Evolutionary conservation across 2,113 vertebrate genomes (phyloP), one percentile per base, ranked within the genome.

Genomic region (Prinia subflava): DNA sequence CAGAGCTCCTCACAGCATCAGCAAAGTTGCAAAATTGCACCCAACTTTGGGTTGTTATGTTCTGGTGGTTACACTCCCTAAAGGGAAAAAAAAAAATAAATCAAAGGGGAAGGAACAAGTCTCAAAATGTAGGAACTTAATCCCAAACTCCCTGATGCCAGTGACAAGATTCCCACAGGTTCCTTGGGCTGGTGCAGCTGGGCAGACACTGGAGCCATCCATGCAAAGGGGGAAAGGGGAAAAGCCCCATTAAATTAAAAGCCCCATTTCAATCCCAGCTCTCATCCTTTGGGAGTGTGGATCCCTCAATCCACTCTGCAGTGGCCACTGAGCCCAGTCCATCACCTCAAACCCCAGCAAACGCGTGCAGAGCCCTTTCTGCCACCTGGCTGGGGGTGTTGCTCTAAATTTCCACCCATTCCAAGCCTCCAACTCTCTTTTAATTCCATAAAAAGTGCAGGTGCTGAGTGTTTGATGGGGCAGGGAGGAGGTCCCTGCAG

Each of bases 1-100:
- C 84, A 74, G 18, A 83, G 90, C 80, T 93, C 47, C 10, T 95
- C 82, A 49, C 49, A 52, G 89, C 85, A 83, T 31, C 90, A 81
- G 52, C n/a, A 64, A 64, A 19, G 52, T 67, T 95, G 92, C 85
- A 96, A 96, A 93, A 96, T 50, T 81, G 50, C 85, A 56, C 39
- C 59, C 33, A 81, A 18, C 79, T 81, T 52, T 2, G 47, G 76
- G 79, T 95, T 90, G 68, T 71, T 84, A 5, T 33, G 53, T 24
- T 52, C 63, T 65, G 62, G 50, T 42, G 35, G 73, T 23, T 47
- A 77, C 79, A 90, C 85, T 90, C 82, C 71, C 79, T 91, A 41
- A 19, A 55, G 49, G 56, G 15, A 21, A 71, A 46, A 64, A 60
- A 30, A 42, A 70, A 16, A 27, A 67, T 31, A 44, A 67, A 65